Evolutionary conservation across 64 coral and sea anemone species (phyloP).

Genomic region (Dendronephthya gigantea): DNA sequence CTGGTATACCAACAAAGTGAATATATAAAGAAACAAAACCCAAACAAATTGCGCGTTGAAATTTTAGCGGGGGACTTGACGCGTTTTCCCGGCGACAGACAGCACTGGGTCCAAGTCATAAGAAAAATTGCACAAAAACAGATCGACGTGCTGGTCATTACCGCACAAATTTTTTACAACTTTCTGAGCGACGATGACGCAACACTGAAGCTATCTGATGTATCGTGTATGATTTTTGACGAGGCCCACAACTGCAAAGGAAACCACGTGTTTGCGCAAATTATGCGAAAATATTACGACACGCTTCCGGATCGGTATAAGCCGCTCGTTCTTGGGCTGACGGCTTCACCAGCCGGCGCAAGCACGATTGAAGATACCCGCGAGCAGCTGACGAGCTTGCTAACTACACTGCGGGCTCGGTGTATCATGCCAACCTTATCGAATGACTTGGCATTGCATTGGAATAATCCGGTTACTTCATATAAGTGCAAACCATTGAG

Average conservation of each 20-base stretch:
- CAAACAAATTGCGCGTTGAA: conserved; percentile 49
- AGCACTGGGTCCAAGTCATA: conserved; percentile 40
- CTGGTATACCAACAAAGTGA: conserved; percentile 82
- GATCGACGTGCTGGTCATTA: conserved; percentile 73
- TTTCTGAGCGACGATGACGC: conserved; percentile 46
- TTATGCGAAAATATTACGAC: conserved; percentile 57
- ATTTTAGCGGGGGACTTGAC: conserved; percentile 57
- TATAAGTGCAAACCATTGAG: conserved; percentile 40
- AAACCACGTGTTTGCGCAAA: conserved; percentile 68
- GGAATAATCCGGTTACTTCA: conserved; percentile 53
- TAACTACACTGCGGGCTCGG: conserved; percentile 46
- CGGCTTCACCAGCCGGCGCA: conserved; percentile 69
- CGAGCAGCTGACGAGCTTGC: conserved; percentile 38
- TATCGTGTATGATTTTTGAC: conserved; percentile 69
- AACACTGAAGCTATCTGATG: conserved; percentile 46
- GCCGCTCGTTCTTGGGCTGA: conserved; percentile 62
- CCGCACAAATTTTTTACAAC: conserved; percentile 78
- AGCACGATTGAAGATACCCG: conserved; percentile 34
- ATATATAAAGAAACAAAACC: conserved; percentile 65
- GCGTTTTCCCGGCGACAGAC: conserved; percentile 42
- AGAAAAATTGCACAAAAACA: conserved; percentile 43
- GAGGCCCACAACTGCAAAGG: conserved; percentile 81
- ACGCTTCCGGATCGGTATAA: conserved; percentile 38
- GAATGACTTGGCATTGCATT: conserved; percentile 52
- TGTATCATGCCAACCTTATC: conserved; percentile 54